Conservation (phyloP, 2,888 invertebrate species). For the Onchidella celtica region DNA sequence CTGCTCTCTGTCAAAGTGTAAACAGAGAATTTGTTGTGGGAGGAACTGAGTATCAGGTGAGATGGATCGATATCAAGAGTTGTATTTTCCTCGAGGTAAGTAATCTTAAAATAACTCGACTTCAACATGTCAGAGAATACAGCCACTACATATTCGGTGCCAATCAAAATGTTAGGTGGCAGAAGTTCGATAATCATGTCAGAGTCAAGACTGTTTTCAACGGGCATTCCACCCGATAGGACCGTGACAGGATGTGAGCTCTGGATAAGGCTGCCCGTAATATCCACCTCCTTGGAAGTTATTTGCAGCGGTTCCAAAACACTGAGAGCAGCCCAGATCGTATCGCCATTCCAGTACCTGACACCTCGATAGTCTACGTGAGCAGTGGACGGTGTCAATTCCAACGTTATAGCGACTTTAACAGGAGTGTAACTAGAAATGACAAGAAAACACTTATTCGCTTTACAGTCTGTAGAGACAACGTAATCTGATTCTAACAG, state of each 20-base stretch:
- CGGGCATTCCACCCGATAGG: not conserved
- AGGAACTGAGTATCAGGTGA: too few species aligned
- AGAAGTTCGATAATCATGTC: constrained; percentile 2
- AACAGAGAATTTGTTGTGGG: too few species aligned
- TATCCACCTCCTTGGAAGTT: not conserved
- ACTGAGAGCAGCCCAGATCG: not conserved
- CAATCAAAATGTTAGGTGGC: not conserved
- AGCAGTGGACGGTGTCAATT: not conserved
- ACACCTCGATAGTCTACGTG: not conserved
- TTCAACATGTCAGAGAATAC: not conserved
- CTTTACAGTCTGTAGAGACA: not conserved
- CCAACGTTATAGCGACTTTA: not conserved
- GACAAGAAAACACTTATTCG: not conserved
- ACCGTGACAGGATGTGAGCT: not conserved
- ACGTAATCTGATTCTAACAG: not conserved
- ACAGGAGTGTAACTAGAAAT: not conserved
- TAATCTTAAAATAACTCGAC: too few species aligned
- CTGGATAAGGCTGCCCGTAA: constrained; percentile 20
- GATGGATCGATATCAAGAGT: not conserved
- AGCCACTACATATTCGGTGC: constrained; percentile 8
- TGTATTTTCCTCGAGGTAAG: not conserved
- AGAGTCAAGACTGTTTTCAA: not conserved
- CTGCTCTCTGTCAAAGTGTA: too few species aligned
- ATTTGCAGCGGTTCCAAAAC: not conserved
- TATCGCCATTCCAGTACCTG: not conserved